A percentile compares a stretch with the other conserved stretches of the same genome.
phyloP scores from a whole-genome alignment of 2,888 invertebrate species.

The Drosophila atroscutellata region DNA sequence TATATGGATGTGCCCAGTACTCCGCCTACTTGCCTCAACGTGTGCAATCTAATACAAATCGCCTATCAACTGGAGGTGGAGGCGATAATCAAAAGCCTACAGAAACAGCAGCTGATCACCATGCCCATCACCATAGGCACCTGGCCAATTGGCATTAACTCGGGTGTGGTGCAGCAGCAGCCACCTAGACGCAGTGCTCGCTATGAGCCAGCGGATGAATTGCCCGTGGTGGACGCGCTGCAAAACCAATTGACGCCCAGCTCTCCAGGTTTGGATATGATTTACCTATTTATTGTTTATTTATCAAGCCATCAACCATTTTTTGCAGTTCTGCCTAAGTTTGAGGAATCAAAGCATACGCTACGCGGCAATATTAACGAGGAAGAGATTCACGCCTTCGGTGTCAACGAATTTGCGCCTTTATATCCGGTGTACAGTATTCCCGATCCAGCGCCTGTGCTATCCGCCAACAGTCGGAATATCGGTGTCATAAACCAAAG shows the following conservation, averaged over 20 bases:
- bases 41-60: conserved; percentile 80
- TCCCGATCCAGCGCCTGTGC: conserved; percentile 59
- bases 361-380: conserved; percentile 76
- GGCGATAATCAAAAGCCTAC: conserved; percentile 70
- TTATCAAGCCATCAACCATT: neutral
- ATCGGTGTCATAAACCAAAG: conserved; percentile 63
- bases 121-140: conserved; percentile 84
- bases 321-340: conserved; percentile 77
- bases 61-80: conserved; percentile 82
- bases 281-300: neutral
- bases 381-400: conserved; percentile 77
- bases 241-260: conserved; percentile 30
- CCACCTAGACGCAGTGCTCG: conserved; percentile 68
- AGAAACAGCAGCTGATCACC: conserved; percentile 72
- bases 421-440: conserved; percentile 83
- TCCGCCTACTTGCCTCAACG: conserved; percentile 81
- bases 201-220: conserved; percentile 56
- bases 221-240: conserved; percentile 59
- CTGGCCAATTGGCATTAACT: conserved; percentile 69
- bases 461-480: conserved; percentile 36
- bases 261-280: conserved; percentile 30
- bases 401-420: conserved; percentile 79
- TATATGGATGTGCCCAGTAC: conserved; percentile 80
- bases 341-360: conserved; percentile 82
- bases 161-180: conserved; percentile 59